Evolutionary conservation across 2,113 vertebrate genomes (phyloP).

Genomic region (Trichomycterus rosablanca): DNA sequence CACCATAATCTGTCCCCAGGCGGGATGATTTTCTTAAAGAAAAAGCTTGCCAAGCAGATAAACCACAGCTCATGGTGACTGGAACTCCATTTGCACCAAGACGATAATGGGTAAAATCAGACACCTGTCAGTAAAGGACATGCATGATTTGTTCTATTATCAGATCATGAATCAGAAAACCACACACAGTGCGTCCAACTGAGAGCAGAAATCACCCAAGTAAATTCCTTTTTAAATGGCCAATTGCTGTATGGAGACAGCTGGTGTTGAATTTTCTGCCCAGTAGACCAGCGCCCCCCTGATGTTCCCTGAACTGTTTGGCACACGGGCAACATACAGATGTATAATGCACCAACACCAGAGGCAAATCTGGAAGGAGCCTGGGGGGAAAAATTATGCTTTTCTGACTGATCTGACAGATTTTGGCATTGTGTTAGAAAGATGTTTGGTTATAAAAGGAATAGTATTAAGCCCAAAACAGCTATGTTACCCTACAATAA

Average conservation of each 20-base stretch:
- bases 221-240: conserved; percentile 38
- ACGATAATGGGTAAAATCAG: background rate
- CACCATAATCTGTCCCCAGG: conserved; percentile 53
- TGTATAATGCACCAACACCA: no score
- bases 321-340: background rate
- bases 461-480: no score
- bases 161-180: conserved; percentile 6
- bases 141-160: conserved; percentile 10
- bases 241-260: conserved; percentile 45
- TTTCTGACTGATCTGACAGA: background rate
- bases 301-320: conserved; percentile 12
- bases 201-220: conserved; percentile 5
- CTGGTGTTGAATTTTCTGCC: conserved; percentile 38
- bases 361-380: background rate
- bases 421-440: no score
- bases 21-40: conserved; percentile 27
- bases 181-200: background rate
- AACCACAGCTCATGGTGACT: background rate
- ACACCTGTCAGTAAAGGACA: background rate
- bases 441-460: background rate
- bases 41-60: conserved; percentile 28
- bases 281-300: conserved; percentile 21
- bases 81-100: background rate
- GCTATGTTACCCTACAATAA: no score
- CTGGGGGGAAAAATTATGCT: no score